Evolutionary conservation across 1,140 invertebrate species (phyloP).

Genomic region (Caenorhabditis inopinata): DNA sequence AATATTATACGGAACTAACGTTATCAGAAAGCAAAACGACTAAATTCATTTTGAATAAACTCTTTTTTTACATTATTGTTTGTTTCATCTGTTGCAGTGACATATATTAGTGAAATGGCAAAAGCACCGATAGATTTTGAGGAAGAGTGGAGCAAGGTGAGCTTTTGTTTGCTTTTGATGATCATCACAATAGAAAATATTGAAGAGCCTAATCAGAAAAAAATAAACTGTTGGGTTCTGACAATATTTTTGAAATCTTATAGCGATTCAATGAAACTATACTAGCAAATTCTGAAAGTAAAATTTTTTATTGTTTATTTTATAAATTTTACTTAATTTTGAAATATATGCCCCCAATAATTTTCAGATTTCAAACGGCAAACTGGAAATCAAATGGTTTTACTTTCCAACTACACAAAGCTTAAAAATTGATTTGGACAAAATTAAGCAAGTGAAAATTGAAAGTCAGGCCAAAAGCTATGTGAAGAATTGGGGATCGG

Average conservation of each 20-base stretch:
- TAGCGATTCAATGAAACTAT: no score
- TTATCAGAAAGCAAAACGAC: background rate
- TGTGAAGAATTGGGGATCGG: background rate
- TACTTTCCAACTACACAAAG: background rate
- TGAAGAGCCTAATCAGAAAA: no score
- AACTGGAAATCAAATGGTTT: background rate
- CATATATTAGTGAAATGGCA: background rate
- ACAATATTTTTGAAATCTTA: no score
- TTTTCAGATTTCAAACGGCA: constrained; percentile 13
- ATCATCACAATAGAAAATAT: no score
- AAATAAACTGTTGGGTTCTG: no score
- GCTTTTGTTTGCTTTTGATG: no score
- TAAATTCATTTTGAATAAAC: background rate
- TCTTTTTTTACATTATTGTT: background rate
- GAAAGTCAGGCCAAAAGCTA: background rate
- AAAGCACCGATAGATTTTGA: constrained; percentile 6
- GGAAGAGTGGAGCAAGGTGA: constrained; percentile 2
- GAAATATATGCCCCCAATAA: background rate
- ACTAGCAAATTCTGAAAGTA: no score
- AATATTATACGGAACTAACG: background rate
- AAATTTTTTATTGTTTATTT: no score
- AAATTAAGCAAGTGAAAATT: background rate
- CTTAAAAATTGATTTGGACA: background rate
- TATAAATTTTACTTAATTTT: no score
- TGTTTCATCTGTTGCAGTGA: background rate